Base-by-base conservation (phyloP, 2,113 vertebrate species). In the Herpetotheres cachinnans region DNA sequence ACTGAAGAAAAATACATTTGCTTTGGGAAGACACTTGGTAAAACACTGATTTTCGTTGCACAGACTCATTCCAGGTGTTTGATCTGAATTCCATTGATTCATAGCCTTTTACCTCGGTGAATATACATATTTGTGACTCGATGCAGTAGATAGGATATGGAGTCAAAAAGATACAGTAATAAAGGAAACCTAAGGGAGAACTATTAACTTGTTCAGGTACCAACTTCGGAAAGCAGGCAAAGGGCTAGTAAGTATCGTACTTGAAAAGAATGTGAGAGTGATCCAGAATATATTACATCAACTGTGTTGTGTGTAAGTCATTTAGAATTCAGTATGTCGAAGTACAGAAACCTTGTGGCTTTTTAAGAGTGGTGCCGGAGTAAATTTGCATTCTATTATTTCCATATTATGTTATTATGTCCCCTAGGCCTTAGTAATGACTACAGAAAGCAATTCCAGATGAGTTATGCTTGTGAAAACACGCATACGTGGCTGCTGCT, bases 361-460 rank as follows among this genome's bases (percentile, higher is more conserved):
- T 91, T 97, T 88, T 62, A 96, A 91, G 30, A 62, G n/a, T 65
- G 74, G 63, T 78, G 49, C 42, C 3, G 1, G 30, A 95, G 50
- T 70, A 90, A 92, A 97, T 97, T 86, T 95, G 19, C 78, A 93
- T 93, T 77, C 69, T 89, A 91, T 87, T 96, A 90, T 96, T 96
- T 92, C 69, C 21, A 70, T 66, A 90, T 86, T 63, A 67, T 44
- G 11, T 80, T 66, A 90, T 86, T 63, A 67, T 46, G 11, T 80
- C 16, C 44, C 27, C 32, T 54, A 78, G 47, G n/a, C 34, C 84
- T 90, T 46, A 47, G 24, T 70, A 95, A 96, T 94, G 52, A 78
- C 46, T 85, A 47, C 71, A 74, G 47, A 95, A 96, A 95, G 49
- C 42, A 95, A 88, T 58, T 93, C 42, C 58, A 95, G 87, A 90